Evolutionary conservation across 2,113 vertebrate genomes (phyloP).

Genomic region (Pomatorhinus ruficollis): DNA sequence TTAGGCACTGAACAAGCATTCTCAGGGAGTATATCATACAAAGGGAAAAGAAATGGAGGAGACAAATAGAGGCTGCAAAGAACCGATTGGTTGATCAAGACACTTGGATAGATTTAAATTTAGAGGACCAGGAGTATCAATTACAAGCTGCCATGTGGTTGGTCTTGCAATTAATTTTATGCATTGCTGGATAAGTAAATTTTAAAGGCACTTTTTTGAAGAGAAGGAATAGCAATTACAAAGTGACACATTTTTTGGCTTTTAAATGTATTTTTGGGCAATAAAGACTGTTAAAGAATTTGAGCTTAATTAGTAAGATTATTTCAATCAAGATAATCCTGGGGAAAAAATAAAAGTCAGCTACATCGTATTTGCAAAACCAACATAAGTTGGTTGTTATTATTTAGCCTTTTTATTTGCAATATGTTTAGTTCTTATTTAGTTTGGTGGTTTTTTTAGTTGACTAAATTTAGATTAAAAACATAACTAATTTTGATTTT

Average conservation of each 20-base stretch:
- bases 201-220: background rate
- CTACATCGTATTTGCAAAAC: background rate
- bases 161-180: background rate
- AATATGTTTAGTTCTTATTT: background rate
- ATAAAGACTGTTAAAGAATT: background rate
- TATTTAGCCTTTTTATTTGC: background rate
- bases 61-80: background rate
- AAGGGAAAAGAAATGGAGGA: background rate
- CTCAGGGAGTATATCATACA: background rate
- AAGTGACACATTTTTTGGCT: background rate
- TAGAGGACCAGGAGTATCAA: background rate
- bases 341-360: background rate
- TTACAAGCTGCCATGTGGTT: background rate
- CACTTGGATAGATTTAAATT: background rate
- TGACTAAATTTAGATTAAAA: background rate
- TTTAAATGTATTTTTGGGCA: background rate
- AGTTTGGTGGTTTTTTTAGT: background rate
- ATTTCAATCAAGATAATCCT: background rate
- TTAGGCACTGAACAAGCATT: background rate
- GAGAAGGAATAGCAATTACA: background rate
- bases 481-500: background rate
- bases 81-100: background rate
- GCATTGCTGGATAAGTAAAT: background rate
- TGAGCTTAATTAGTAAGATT: background rate
- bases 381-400: background rate